Percentiles rank a stretch among this genome's conserved stretches.
Conservation (phyloP, 2,888 invertebrate species). For the Alloplasta piceator region DNA sequence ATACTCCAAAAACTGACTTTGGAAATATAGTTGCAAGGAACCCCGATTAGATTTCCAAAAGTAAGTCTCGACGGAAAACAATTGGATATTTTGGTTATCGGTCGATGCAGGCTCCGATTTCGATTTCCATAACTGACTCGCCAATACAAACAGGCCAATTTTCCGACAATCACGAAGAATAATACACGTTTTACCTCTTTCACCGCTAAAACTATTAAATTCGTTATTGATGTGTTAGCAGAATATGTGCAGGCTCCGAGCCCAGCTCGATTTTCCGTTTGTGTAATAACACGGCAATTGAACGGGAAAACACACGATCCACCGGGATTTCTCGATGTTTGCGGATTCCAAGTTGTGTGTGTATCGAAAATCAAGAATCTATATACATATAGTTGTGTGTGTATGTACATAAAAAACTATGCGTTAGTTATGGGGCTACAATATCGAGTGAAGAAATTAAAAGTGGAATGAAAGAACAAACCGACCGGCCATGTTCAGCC, state of each 20-base stretch:
- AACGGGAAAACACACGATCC: constrained; percentile 47
- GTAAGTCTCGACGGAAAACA: no score
- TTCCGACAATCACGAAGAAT: not conserved
- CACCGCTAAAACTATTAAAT: constrained; percentile 50
- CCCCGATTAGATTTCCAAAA: no score
- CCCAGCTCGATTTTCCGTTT: not conserved
- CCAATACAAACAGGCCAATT: not conserved
- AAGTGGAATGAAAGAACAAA: constrained; percentile 23
- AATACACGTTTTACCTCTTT: not conserved
- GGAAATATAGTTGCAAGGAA: no score
- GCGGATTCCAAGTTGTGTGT: constrained; percentile 31
- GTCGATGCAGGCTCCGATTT: not conserved
- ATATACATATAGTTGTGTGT: constrained; percentile 16
- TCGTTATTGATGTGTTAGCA: constrained; percentile 47
- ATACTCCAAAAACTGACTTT: no score
- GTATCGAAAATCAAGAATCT: constrained; percentile 39
- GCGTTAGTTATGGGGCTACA: not conserved
- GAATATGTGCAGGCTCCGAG: constrained; percentile 12
- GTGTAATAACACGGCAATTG: constrained; percentile 54
- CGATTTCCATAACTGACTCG: not conserved
- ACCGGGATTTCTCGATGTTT: constrained; percentile 20
- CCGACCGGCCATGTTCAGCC: constrained; percentile 25
- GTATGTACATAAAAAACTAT: not conserved
- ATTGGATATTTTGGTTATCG: not conserved
- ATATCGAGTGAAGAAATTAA: constrained; percentile 26